phyloP scores from a whole-genome alignment of 1,140 invertebrate species.

The Drosophila arawakana region DNA sequence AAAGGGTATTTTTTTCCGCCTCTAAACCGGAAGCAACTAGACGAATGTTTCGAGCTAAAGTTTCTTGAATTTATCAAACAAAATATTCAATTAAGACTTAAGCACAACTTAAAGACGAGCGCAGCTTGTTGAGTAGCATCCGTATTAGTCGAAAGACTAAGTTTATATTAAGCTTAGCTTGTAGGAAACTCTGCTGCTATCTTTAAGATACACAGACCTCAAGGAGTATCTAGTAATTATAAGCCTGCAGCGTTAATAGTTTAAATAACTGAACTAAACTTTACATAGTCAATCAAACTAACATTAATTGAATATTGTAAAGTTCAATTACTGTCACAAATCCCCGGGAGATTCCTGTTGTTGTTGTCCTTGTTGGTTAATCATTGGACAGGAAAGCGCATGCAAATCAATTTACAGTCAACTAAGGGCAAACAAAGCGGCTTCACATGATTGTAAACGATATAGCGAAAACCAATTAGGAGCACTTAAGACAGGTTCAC shows the following conservation, averaged over 20 bases:
- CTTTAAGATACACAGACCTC: too few relatives aligned
- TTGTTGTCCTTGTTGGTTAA: not conserved
- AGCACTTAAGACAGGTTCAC: slow-evolving; percentile 32
- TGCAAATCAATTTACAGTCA: slow-evolving; percentile 44
- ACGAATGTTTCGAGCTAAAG: too few relatives aligned
- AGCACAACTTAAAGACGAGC: not conserved
- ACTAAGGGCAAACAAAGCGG: slow-evolving; percentile 43
- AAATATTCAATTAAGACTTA: not conserved
- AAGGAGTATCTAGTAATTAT: too few relatives aligned
- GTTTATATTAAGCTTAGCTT: too few relatives aligned
- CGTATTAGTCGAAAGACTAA: too few relatives aligned
- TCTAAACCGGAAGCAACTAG: too few relatives aligned
- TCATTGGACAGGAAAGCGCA: slow-evolving; percentile 1
- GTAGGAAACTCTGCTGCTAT: too few relatives aligned
- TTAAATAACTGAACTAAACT: not conserved
- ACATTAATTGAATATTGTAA: not conserved
- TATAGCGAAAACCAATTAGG: slow-evolving; percentile 45
- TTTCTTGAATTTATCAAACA: not conserved
- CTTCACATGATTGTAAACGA: slow-evolving; percentile 35
- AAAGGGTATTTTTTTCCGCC: not conserved
- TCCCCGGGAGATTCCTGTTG: not conserved
- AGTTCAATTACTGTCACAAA: not conserved
- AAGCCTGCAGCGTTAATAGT: too few relatives aligned
- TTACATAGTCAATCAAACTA: not conserved
- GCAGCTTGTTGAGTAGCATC: too few relatives aligned